phyloP scores from a whole-genome alignment of 1,140 invertebrate genomes.

The Triops longicaudatus region DNA sequence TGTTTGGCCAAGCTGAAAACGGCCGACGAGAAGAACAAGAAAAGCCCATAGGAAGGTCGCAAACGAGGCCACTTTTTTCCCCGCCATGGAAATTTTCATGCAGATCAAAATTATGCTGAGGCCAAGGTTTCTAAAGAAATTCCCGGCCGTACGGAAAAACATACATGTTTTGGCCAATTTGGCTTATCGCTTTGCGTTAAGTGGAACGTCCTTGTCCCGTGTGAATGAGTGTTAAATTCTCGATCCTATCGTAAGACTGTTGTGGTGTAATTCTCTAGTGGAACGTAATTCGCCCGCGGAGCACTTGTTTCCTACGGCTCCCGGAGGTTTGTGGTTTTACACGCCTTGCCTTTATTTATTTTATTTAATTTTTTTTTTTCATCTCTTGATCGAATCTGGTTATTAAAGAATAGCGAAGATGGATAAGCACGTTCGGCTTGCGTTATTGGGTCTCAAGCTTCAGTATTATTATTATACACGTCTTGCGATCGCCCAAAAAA shows the following conservation, averaged over 20 bases:
- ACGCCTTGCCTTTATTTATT: too few relatives aligned
- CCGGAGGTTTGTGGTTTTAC: neutral
- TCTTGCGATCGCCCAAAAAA: neutral
- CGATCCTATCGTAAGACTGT: neutral
- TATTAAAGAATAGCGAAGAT: conserved; percentile 4
- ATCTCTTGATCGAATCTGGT: neutral
- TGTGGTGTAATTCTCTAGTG: neutral
- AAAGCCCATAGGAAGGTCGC: conserved; percentile 2
- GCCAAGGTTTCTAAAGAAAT: neutral
- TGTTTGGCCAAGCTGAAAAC: neutral
- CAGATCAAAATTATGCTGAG: neutral
- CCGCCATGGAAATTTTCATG: neutral
- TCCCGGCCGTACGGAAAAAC: neutral
- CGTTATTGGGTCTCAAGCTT: neutral
- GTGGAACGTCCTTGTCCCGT: conserved; percentile 7
- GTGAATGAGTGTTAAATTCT: neutral
- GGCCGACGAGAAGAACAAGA: too few relatives aligned
- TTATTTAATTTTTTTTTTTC: neutral
- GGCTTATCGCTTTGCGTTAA: neutral
- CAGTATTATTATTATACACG: neutral
- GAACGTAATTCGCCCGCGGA: neutral
- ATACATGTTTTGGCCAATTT: neutral
- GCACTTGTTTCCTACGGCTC: neutral
- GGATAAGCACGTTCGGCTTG: neutral
- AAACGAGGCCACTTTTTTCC: neutral